Evolutionary conservation across 2,888 invertebrate genomes (phyloP).

Genomic region (Callyntrura sp.): DNA sequence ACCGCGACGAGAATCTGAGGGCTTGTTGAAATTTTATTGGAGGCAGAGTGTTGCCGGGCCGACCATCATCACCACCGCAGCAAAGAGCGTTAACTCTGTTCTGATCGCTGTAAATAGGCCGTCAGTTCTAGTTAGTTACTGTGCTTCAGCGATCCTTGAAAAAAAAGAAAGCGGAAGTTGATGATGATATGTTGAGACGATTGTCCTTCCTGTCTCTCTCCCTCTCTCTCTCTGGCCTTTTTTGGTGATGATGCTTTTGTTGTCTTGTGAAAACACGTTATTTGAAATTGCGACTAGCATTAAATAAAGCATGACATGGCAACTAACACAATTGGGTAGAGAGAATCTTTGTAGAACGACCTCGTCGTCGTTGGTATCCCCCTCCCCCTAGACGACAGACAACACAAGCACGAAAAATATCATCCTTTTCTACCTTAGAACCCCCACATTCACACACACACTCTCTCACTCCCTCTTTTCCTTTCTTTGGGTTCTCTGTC

Average conservation of each 20-base stretch:
- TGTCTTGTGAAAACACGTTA: conserved; percentile 33
- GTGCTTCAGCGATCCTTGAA: conserved; percentile 8
- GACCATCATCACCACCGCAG: too few relatives aligned
- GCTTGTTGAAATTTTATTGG: too few relatives aligned
- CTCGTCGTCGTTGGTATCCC: too few relatives aligned
- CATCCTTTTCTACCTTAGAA: neutral
- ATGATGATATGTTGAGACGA: conserved; percentile 20
- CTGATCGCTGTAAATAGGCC: neutral
- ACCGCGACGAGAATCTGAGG: too few relatives aligned
- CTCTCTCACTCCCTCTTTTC: too few relatives aligned
- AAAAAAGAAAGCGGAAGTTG: conserved; percentile 3
- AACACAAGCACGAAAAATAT: neutral
- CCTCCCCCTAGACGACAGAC: conserved; percentile 8
- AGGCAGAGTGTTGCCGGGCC: too few relatives aligned
- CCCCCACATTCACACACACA: too few relatives aligned
- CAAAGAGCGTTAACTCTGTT: too few relatives aligned
- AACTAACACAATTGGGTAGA: conserved; percentile 46
- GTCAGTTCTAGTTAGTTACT: neutral
- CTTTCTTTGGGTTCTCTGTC: neutral
- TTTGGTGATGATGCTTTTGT: conserved; percentile 32
- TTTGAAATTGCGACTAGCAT: conserved; percentile 45
- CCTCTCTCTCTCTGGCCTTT: conserved; percentile 8
- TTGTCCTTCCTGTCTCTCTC: neutral
- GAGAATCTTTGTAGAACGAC: neutral
- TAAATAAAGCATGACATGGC: conserved; percentile 56